phyloP scores from a whole-genome alignment of 2,797 vertebrate species.

The Lateolabrax maculatus region DNA sequence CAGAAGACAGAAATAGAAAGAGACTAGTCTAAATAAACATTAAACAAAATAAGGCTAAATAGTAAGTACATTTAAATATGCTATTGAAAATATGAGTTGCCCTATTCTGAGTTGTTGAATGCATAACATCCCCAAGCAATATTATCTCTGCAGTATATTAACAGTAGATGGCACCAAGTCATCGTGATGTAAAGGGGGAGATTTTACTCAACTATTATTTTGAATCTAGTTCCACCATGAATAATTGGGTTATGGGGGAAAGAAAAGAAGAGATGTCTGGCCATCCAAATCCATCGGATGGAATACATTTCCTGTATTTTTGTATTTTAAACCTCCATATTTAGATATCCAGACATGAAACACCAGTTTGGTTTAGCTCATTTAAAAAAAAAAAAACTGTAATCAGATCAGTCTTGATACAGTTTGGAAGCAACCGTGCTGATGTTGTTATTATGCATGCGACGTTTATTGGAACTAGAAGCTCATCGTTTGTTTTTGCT shows the following conservation, averaged over 20 bases:
- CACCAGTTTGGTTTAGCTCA: background rate
- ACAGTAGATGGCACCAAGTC: conserved; percentile 89
- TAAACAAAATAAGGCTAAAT: background rate
- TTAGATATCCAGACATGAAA: conserved; percentile 21
- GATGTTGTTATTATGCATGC: conserved; percentile 43
- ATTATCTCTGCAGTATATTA: conserved; percentile 68
- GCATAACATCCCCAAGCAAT: conserved; percentile 36
- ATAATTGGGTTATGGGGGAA: conserved; percentile 50
- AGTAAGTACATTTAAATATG: background rate
- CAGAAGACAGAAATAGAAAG: too few relatives aligned
- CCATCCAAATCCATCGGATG: conserved; percentile 11
- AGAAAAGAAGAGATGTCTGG: background rate
- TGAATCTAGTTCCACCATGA: conserved; percentile 41
- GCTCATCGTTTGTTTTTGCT: conserved; percentile 33
- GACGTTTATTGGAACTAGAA: conserved; percentile 51
- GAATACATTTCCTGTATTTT: conserved; percentile 8
- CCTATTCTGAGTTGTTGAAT: background rate
- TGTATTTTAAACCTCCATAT: conserved; percentile 29
- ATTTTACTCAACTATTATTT: conserved; percentile 51
- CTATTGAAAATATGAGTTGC: background rate
- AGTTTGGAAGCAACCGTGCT: conserved; percentile 26
- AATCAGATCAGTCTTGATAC: conserved; percentile 12
- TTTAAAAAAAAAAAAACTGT: background rate
- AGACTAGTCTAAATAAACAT: background rate
- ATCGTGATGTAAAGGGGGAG: conserved; percentile 70